phyloP scores from a whole-genome alignment of 2,888 invertebrate species.

The Lithodes maja region DNA sequence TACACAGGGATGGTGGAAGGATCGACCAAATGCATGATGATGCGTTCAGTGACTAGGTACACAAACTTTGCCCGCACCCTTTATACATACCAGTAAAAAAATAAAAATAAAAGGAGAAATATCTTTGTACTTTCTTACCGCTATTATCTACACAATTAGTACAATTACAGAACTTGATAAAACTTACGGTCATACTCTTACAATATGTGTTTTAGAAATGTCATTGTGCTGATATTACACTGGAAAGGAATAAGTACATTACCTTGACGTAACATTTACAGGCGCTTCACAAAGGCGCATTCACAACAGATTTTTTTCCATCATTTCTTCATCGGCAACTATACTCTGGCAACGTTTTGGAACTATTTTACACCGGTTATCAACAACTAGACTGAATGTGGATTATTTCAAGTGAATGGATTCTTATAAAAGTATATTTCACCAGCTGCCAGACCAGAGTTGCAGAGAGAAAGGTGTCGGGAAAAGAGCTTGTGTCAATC shows the following conservation, averaged over 20 bases:
- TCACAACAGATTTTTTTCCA: too few relatives aligned
- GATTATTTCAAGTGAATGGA: too few relatives aligned
- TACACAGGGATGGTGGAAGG: slow-evolving; percentile 64
- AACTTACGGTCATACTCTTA: slow-evolving; percentile 57
- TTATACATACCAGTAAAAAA: slow-evolving; percentile 48
- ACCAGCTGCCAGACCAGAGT: too few relatives aligned
- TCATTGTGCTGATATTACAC: slow-evolving; percentile 53
- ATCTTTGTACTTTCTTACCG: slow-evolving; percentile 62
- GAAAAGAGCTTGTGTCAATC: too few relatives aligned
- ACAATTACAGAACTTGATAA: slow-evolving; percentile 56
- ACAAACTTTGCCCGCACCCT: slow-evolving; percentile 51
- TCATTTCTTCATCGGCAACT: too few relatives aligned
- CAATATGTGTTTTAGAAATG: slow-evolving; percentile 50
- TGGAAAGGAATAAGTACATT: slow-evolving; percentile 50
- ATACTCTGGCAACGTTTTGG: too few relatives aligned
- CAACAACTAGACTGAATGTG: too few relatives aligned
- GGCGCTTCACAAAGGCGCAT: neutral
- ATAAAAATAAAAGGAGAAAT: slow-evolving; percentile 44
- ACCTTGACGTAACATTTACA: slow-evolving; percentile 24
- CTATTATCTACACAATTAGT: slow-evolving; percentile 61
- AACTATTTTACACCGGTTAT: too few relatives aligned
- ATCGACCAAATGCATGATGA: slow-evolving; percentile 58
- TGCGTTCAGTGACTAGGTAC: slow-evolving; percentile 62
- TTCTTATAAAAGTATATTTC: too few relatives aligned
- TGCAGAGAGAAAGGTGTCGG: too few relatives aligned